Evolutionary conservation across 2,113 vertebrate species (phyloP).

Genomic region (Zeus faber): DNA sequence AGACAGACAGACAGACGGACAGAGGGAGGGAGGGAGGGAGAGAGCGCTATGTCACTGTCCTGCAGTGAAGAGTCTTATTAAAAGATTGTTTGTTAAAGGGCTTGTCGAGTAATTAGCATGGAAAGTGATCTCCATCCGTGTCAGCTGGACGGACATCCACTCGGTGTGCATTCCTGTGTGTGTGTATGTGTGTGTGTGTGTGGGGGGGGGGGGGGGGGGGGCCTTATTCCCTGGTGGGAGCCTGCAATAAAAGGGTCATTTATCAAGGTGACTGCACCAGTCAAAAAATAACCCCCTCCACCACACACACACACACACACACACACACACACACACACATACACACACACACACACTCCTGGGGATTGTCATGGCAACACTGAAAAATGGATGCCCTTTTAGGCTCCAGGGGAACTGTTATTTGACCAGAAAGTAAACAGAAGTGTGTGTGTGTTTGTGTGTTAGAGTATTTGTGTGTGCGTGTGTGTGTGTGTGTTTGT

Average conservation of each 20-base stretch:
- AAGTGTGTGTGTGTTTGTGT: neutral
- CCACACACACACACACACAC: neutral
- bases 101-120: constrained; percentile 62
- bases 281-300: neutral
- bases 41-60: neutral
- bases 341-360: too few relatives aligned
- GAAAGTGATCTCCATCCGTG: constrained; percentile 59
- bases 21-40: neutral
- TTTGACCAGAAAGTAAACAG: constrained; percentile 21
- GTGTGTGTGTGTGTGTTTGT: constrained; percentile 8
- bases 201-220: constrained; percentile 26
- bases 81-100: constrained; percentile 51
- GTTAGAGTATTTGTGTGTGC: neutral
- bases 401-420: constrained; percentile 36
- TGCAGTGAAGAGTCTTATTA: constrained; percentile 38
- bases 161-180: neutral
- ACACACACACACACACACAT: neutral
- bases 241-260: constrained; percentile 45
- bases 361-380: constrained; percentile 27
- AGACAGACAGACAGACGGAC: neutral
- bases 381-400: constrained; percentile 50
- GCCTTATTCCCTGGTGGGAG: constrained; percentile 50
- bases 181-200: constrained; percentile 1
- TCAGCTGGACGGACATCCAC: constrained; percentile 42
- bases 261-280: neutral